These are phyloP conservation scores for Todiramphus saurophagus DNA, from an alignment of 2,113 vertebrate species.

Conservation along the genomic window DNA sequence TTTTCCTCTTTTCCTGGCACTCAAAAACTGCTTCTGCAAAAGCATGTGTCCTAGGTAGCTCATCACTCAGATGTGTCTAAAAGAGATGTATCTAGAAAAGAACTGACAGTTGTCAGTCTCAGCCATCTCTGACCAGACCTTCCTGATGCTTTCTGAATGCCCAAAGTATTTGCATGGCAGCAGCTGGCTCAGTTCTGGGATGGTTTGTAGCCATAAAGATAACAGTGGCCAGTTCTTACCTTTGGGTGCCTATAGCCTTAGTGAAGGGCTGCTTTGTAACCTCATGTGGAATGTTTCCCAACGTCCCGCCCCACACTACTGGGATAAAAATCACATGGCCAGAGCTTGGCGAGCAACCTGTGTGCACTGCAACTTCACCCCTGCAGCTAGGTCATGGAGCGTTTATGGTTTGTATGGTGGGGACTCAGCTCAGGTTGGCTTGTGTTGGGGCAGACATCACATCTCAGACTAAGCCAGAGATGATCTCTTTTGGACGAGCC, in stretches of 20 bases:
- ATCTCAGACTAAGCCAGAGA: neutral
- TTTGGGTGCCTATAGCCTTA: neutral
- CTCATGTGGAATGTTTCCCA: neutral
- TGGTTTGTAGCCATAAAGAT: neutral
- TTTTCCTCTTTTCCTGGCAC: neutral
- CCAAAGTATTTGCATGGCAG: neutral
- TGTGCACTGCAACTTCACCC: neutral
- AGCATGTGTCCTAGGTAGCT: neutral
- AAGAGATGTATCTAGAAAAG: neutral
- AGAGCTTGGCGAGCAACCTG: neutral
- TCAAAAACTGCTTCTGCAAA: neutral
- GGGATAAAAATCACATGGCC: neutral
- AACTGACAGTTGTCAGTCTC: neutral
- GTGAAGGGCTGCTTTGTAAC: neutral
- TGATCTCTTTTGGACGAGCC: neutral
- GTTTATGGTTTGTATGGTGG: neutral
- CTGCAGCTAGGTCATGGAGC: neutral
- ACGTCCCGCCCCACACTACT: neutral
- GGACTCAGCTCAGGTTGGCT: neutral
- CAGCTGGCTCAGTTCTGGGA: neutral
- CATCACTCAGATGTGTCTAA: neutral
- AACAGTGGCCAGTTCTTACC: neutral
- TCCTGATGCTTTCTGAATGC: neutral
- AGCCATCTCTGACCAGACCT: neutral
- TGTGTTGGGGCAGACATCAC: accelerated